phyloP scores from a whole-genome alignment of 2,888 invertebrate species.

The Catocala fraxini region DNA sequence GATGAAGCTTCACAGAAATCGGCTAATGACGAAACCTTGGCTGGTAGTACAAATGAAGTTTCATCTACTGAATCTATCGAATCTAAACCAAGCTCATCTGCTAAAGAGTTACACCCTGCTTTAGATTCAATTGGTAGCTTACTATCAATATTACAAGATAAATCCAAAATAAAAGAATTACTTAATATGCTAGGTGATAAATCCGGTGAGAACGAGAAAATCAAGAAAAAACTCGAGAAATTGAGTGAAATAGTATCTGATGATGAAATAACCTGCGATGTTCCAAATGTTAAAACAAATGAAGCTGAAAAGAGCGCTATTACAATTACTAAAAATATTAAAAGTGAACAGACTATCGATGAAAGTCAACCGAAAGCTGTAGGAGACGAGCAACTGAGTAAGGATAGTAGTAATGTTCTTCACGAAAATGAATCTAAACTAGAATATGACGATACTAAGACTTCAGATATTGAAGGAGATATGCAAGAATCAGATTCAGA shows the following conservation, averaged over 20 bases:
- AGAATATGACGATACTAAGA: constrained; percentile 22
- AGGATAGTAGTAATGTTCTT: constrained; percentile 1
- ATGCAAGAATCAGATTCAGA: constrained; percentile 18
- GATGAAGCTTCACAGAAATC: constrained; percentile 46
- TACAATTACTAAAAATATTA: constrained; percentile 4
- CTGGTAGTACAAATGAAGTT: constrained; percentile 72
- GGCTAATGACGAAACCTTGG: constrained; percentile 49
- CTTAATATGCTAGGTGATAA: constrained; percentile 76
- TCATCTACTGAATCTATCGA: constrained; percentile 64
- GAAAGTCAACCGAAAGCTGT: constrained; percentile 3
- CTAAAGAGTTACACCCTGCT: constrained; percentile 48
- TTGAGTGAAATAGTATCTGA: constrained; percentile 87
- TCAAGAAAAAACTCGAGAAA: constrained; percentile 87
- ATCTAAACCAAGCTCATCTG: constrained; percentile 47
- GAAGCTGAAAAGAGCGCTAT: constrained; percentile 11
- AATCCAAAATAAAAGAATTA: constrained; percentile 82
- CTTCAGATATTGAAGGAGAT: constrained; percentile 19
- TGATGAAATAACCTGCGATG: constrained; percentile 61
- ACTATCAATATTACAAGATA: constrained; percentile 77
- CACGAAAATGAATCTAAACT: constrained; percentile 15
- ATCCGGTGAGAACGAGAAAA: constrained; percentile 79
- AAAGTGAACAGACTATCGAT: neutral
- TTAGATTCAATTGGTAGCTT: constrained; percentile 70
- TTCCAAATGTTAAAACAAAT: constrained; percentile 1
- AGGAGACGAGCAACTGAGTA: constrained; percentile 12